Evolutionary conservation across 1,140 invertebrate species (phyloP).

Genomic region (Nasonia giraulti): DNA sequence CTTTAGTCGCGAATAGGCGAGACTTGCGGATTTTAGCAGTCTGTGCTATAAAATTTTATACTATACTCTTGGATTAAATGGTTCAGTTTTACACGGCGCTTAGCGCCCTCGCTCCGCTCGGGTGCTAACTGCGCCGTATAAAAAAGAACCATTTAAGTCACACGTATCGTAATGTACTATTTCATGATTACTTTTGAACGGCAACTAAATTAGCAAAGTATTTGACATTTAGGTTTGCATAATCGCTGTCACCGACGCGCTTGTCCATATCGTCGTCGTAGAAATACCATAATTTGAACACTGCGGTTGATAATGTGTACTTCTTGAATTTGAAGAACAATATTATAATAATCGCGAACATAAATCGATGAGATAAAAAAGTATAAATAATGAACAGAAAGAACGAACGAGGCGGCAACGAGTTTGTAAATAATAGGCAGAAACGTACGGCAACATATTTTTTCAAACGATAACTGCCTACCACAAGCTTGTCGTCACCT

Average conservation of each 20-base stretch:
- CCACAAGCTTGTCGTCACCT: background rate
- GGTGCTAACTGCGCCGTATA: no score
- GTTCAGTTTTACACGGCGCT: no score
- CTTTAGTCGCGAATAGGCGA: no score
- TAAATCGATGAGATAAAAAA: conserved; percentile 19
- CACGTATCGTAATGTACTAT: no score
- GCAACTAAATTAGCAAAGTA: background rate
- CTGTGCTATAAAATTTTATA: no score
- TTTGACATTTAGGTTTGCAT: conserved; percentile 16
- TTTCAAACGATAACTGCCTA: background rate
- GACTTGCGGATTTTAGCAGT: no score
- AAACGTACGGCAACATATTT: background rate
- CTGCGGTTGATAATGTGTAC: conserved; percentile 13
- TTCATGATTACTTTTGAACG: conserved; percentile 2
- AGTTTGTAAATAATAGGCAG: background rate
- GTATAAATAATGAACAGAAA: conserved; percentile 39
- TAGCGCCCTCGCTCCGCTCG: no score
- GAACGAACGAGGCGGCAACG: background rate
- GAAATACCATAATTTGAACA: conserved; percentile 30
- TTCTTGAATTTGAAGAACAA: conserved; percentile 30
- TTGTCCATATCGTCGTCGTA: background rate
- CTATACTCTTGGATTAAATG: no score
- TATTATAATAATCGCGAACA: background rate
- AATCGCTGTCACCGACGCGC: background rate
- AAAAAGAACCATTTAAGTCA: no score